These are phyloP conservation scores for Leptogaster cylindrica DNA, from an alignment of 2,888 invertebrate genomes.

Conservation along the genomic window DNA sequence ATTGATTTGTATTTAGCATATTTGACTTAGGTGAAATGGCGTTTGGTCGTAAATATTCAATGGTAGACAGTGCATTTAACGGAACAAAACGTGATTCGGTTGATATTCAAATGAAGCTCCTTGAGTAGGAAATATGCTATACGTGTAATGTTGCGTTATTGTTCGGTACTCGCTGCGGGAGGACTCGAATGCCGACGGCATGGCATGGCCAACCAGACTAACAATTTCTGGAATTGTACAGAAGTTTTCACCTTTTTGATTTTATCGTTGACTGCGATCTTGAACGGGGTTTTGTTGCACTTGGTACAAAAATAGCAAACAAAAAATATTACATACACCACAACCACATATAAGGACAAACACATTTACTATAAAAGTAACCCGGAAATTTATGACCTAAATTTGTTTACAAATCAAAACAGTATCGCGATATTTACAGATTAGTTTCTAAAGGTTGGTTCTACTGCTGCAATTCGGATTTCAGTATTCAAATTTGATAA, in stretches of 20 bases:
- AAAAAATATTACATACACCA: too few species aligned
- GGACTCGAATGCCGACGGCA: neutral
- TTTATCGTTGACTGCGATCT: conserved; percentile 22
- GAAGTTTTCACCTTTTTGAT: conserved; percentile 38
- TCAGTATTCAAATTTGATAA: too few species aligned
- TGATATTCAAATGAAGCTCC: conserved; percentile 47
- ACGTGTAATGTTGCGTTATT: conserved; percentile 27
- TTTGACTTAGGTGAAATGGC: conserved; percentile 44
- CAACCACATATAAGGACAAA: too few species aligned
- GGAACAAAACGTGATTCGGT: conserved; percentile 46
- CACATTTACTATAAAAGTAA: too few species aligned
- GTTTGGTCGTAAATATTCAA: conserved; percentile 46
- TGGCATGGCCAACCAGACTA: conserved; percentile 7
- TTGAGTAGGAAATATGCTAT: conserved; percentile 28
- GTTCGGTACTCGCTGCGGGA: neutral
- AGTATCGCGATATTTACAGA: too few species aligned
- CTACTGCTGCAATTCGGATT: too few species aligned
- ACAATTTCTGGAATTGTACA: conserved; percentile 28
- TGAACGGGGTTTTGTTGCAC: conserved; percentile 15
- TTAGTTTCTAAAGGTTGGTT: too few species aligned
- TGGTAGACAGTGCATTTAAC: conserved; percentile 47
- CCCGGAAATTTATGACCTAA: too few species aligned
- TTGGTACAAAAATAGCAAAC: too few species aligned
- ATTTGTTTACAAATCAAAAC: too few species aligned
- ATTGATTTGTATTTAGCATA: conserved; percentile 47